Evolutionary conservation across 1,140 invertebrate genomes (phyloP), one percentile per base, ranked within the genome.

Genomic region (Eulimnadia texana): DNA sequence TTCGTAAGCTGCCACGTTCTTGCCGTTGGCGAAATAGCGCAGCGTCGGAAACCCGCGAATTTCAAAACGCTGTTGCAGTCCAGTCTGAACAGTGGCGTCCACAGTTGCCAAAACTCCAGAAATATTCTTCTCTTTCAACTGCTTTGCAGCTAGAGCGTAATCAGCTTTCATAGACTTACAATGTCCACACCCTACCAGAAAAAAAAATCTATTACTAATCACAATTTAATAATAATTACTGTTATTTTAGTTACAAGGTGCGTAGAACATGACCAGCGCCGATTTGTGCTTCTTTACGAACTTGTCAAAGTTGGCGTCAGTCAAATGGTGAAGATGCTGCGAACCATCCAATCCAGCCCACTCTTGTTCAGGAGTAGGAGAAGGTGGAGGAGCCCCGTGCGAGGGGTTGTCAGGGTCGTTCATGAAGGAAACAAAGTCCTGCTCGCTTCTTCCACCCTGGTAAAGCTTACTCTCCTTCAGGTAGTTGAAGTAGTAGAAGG

Each of bases 401-500:
- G 68, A 63, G 11, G 72, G 72, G 63, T 76, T 74, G 19, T 76
- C 73, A 22, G 82, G 82, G 70, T 84, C 79, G 55, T 75, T 76
- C 78, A 86, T 80, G 66, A 80, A 86, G 47, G 74, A 72, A 3
- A 83, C 72, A 70, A 86, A 85, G 66, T 84, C 82, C 53, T 72
- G 71, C 68, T 77, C 77, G 72, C 81, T 84, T 67, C 88, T 76
- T 3, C 84, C 86, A 2, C 85, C 85, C 61, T 77, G 81, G 69
- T 90, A 92, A 29, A 72, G 72, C 65, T 76, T 71, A 13, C 76
- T 73, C 71, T 85, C 88, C 67, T 88, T 85, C 65, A 82, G 87
- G 71, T 88, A 87, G 66, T 84, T 88, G 70, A 88, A 92, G 73
- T 92, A 91, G 69, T 86, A 85, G 61, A 93, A 81, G 1, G 88